Conservation (phyloP, 2,113 vertebrate genomes). For the Gnathonemus echidnorhynchus region DNA sequence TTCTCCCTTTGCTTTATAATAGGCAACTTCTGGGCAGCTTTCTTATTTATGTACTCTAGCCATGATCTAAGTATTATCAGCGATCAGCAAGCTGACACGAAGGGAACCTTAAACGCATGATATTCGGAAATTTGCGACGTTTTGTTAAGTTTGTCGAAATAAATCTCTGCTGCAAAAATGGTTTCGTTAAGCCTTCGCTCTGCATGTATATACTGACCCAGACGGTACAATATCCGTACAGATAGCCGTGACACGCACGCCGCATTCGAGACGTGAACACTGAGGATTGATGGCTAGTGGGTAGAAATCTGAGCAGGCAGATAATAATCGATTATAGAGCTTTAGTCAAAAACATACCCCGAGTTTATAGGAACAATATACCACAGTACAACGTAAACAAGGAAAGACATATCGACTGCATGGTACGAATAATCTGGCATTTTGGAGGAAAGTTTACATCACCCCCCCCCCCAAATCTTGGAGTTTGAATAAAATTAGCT, state of each 20-base stretch:
- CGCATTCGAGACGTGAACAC: background rate
- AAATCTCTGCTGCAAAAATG: constrained; percentile 53
- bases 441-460: background rate
- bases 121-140: constrained; percentile 58
- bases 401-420: background rate
- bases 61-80: constrained; percentile 39
- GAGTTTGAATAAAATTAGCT: background rate
- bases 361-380: background rate
- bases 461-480: background rate
- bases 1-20: constrained; percentile 37
- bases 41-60: constrained; percentile 37
- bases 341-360: background rate
- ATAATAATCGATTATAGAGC: background rate
- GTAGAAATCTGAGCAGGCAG: background rate
- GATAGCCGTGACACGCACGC: background rate
- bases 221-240: constrained; percentile 37
- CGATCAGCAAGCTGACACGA: constrained; percentile 35
- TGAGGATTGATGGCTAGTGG: background rate
- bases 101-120: constrained; percentile 57
- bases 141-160: constrained; percentile 58
- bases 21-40: constrained; percentile 47
- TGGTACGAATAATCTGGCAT: background rate
- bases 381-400: background rate
- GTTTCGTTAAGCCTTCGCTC: constrained; percentile 1
- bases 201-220: background rate